Evolutionary conservation across 2,888 invertebrate genomes (phyloP).

Genomic region (Ophion ventricosus): DNA sequence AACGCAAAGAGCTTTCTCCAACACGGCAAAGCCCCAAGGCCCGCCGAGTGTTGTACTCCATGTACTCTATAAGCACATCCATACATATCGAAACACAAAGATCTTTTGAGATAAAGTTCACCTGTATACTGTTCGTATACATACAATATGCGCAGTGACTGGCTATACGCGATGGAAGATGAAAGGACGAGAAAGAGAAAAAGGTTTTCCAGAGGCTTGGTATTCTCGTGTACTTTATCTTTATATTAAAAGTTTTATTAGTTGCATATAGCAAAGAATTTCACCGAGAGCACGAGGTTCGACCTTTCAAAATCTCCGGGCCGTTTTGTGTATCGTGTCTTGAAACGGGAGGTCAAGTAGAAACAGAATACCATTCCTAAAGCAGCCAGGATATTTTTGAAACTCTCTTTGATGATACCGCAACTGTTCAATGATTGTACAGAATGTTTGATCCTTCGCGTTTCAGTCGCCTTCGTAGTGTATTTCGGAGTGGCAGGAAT

Average conservation of each 20-base stretch:
- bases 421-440: background rate
- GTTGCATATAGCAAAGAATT: constrained; percentile 11
- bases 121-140: constrained; percentile 8
- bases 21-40: constrained; percentile 33
- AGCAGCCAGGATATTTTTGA: background rate
- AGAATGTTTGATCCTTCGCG: background rate
- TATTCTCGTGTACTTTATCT: constrained; percentile 4
- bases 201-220: constrained; percentile 3
- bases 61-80: constrained; percentile 17
- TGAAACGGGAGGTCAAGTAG: constrained; percentile 5
- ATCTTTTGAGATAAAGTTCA: constrained; percentile 60
- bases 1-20: constrained; percentile 49
- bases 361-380: background rate
- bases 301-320: constrained; percentile 29
- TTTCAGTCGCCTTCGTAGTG: background rate
- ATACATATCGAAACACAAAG: constrained; percentile 37
- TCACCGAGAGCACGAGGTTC: constrained; percentile 6
- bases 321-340: constrained; percentile 10
- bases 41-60: background rate
- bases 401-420: background rate
- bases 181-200: constrained; percentile 18
- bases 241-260: constrained; percentile 46
- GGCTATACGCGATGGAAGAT: constrained; percentile 33
- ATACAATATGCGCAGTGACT: constrained; percentile 27
- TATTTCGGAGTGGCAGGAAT: background rate